Conservation (phyloP, 2,888 invertebrate genomes). For the Hartigia nigra region DNA sequence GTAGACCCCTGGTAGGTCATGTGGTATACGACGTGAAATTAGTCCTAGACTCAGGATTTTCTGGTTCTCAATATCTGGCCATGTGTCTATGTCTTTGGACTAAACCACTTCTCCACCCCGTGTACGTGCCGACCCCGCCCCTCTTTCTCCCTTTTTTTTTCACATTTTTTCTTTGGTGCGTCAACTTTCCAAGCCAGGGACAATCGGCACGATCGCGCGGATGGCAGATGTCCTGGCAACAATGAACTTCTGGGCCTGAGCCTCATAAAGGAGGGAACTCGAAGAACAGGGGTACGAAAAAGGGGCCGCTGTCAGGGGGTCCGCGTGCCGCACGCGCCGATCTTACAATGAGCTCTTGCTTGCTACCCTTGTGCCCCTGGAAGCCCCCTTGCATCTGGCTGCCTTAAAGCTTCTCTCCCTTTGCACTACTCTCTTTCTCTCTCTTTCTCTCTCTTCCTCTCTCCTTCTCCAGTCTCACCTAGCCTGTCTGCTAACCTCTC, state of each 20-base stretch:
- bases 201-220: constrained; percentile 60
- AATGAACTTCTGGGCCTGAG: constrained; percentile 46
- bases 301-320: constrained; percentile 42
- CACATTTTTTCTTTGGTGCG: background rate
- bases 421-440: constrained; percentile 30
- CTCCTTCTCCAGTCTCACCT: background rate
- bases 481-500: background rate
- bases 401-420: constrained; percentile 46
- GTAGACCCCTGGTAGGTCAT: background rate
- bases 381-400: constrained; percentile 54
- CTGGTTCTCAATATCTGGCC: background rate
- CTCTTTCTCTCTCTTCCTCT: constrained; percentile 3
- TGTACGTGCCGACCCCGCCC: background rate
- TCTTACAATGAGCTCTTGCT: constrained; percentile 63
- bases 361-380: constrained; percentile 37
- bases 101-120: constrained; percentile 1
- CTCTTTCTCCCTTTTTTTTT: background rate
- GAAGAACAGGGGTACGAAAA: constrained; percentile 46
- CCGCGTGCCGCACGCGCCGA: constrained; percentile 64
- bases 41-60: background rate
- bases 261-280: constrained; percentile 52
- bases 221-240: constrained; percentile 64
- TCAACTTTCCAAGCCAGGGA: constrained; percentile 54
- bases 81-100: background rate
- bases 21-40: background rate